Conservation (phyloP, 2,888 invertebrate genomes). For the Periphyllus acericola region DNA sequence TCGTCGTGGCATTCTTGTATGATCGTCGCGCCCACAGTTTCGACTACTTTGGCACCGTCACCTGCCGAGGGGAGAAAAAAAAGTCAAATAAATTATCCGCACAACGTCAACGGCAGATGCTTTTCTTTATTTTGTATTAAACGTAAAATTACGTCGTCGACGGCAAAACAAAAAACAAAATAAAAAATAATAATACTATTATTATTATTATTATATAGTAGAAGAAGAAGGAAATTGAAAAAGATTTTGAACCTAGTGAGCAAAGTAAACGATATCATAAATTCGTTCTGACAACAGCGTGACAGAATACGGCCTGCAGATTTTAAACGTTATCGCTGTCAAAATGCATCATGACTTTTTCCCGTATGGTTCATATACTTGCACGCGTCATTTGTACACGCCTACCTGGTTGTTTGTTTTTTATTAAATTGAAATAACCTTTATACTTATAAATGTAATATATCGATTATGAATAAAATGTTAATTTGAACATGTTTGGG, state of each 20-base stretch:
- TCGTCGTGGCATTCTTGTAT: constrained; percentile 79
- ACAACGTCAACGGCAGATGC: constrained; percentile 1
- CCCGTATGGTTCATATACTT: too few relatives aligned
- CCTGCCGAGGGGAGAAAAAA: constrained; percentile 26
- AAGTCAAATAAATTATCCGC: background rate
- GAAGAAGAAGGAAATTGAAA: background rate
- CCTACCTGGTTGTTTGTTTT: too few relatives aligned
- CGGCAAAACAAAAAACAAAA: background rate
- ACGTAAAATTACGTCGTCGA: background rate
- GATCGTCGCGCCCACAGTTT: constrained; percentile 81
- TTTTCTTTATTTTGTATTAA: background rate
- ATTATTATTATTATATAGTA: too few relatives aligned
- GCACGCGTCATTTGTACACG: too few relatives aligned
- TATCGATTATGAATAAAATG: too few relatives aligned
- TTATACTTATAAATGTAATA: too few relatives aligned
- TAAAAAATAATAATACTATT: too few relatives aligned
- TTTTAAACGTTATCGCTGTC: background rate
- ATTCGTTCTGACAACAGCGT: background rate
- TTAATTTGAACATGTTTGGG: too few relatives aligned
- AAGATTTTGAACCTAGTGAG: background rate
- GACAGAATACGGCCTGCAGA: background rate
- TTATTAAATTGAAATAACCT: too few relatives aligned
- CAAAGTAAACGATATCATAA: background rate
- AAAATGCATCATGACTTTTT: too few relatives aligned
- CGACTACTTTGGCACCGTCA: constrained; percentile 68